A percentile compares a stretch with the other conserved stretches of the same genome.
Conservation (phyloP, 2,113 vertebrate genomes). For the Crotalus helleri region DNA sequence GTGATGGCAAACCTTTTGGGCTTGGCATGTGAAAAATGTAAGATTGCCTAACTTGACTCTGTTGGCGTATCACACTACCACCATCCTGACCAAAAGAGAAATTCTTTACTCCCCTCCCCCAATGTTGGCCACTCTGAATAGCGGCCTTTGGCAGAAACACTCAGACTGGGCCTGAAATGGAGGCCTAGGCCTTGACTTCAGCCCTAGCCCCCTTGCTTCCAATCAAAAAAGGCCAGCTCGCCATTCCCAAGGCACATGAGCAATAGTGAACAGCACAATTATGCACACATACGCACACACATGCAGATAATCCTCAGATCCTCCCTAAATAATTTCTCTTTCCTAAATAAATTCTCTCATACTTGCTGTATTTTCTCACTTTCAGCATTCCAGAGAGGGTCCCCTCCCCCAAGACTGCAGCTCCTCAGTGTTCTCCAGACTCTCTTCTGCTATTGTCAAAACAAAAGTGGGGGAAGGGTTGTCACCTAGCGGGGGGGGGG, state of each 20-base stretch:
- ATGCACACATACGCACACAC: fast-evolving
- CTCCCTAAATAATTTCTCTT: not conserved
- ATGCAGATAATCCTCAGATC: not conserved
- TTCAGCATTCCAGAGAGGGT: not conserved
- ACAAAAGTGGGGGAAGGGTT: not conserved
- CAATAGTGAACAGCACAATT: not conserved
- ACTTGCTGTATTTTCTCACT: not conserved
- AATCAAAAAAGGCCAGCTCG: not conserved
- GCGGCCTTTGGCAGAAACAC: not conserved
- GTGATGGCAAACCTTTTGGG: not conserved
- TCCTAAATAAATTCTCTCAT: not conserved
- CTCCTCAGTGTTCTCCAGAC: not conserved
- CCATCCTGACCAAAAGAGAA: not conserved
- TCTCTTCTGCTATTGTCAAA: not conserved
- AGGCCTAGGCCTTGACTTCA: not conserved
- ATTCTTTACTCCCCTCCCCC: not conserved
- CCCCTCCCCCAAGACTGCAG: not conserved
- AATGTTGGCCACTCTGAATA: not conserved
- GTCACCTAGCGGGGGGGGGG: not conserved
- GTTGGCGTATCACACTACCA: not conserved
- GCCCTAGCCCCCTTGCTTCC: not conserved
- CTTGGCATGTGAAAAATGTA: not conserved
- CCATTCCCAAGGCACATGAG: not conserved
- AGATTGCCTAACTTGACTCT: not conserved
- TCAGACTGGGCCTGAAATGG: not conserved